These are phyloP conservation scores for Diabrotica undecimpunctata DNA, from an alignment of 1,140 invertebrate genomes.

Conservation along the genomic window DNA sequence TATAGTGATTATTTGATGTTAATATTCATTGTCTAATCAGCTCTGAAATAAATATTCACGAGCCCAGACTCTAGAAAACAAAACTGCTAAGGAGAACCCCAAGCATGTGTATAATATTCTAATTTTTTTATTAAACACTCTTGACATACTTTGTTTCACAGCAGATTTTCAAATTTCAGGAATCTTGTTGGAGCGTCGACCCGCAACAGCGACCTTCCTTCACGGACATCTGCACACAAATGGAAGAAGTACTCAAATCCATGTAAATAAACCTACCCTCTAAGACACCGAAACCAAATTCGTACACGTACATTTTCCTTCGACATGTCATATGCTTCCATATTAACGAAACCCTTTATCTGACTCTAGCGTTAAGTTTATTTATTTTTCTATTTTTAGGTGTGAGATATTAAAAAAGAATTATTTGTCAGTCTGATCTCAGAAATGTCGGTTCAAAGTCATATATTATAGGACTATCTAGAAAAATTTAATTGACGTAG, in stretches of 20 bases:
- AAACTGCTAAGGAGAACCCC: too few species aligned
- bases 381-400: conserved; percentile 19
- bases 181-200: conserved; percentile 40
- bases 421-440: conserved; percentile 11
- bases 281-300: conserved; percentile 29
- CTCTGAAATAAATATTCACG: too few species aligned
- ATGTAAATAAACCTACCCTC: conserved; percentile 40
- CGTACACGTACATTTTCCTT: conserved; percentile 21
- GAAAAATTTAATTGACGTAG: too few species aligned
- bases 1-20: neutral
- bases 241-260: conserved; percentile 41
- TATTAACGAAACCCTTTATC: conserved; percentile 14
- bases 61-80: too few species aligned
- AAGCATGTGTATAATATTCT: neutral
- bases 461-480: neutral
- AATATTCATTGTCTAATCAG: too few species aligned
- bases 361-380: conserved; percentile 19
- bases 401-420: conserved; percentile 9
- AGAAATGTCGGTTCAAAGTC: conserved; percentile 1
- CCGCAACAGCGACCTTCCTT: conserved; percentile 44
- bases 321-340: conserved; percentile 17
- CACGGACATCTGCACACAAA: conserved; percentile 34
- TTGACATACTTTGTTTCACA: too few species aligned
- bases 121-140: too few species aligned
- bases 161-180: conserved; percentile 27